Base-by-base conservation (phyloP, 2,888 invertebrate genomes). In the Acanthococcus lagerstroemiae region DNA sequence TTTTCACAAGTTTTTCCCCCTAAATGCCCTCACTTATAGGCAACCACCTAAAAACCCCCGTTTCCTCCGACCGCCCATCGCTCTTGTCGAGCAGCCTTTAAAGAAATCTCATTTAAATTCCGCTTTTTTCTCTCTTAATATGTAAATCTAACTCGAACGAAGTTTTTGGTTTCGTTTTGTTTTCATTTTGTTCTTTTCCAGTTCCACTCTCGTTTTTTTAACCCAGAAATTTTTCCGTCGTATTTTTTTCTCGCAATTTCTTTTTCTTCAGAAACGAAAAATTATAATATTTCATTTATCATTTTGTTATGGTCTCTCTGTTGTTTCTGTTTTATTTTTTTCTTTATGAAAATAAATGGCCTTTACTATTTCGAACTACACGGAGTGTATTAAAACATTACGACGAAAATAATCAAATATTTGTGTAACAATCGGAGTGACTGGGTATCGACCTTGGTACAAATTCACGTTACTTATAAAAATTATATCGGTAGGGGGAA, bases 51-150 rank as follows among this genome's bases (percentile, higher is more conserved):
- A 61, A 52, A 61, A 61, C 26, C 52, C 52, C 52, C 50, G 22
- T 37, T 44, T 37, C 54, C 45, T 54, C 44, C 44, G 19, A 55
- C 46, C 46, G 24, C 26, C 37, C 65, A 7, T 15, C 50, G 12
- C 54, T 63, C 60, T 63, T 44, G 52, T 63, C 44, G 52, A 54
- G 44, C n/a, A n/a, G 61, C 61, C 52, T 58, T 58, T 58, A 52
- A 65, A 65, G 65, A 65, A 65, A 65, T 65, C 65, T 65, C 65
- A 65, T 65, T 65, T 65, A 65, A 65, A 65, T 65, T 65, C 65
- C 45, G 65, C 26, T 54, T 55, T 52, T 45, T 54, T 26, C 48
- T 60, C 48, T 60, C 52, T 61, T 61, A 61, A 61, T 61, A 61
- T 61, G 61, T 61, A 61, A 61, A 61, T 61, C 61, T 52, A 37